phyloP scores from a whole-genome alignment of 1,140 invertebrate genomes.

The Oryzaephilus surinamensis region DNA sequence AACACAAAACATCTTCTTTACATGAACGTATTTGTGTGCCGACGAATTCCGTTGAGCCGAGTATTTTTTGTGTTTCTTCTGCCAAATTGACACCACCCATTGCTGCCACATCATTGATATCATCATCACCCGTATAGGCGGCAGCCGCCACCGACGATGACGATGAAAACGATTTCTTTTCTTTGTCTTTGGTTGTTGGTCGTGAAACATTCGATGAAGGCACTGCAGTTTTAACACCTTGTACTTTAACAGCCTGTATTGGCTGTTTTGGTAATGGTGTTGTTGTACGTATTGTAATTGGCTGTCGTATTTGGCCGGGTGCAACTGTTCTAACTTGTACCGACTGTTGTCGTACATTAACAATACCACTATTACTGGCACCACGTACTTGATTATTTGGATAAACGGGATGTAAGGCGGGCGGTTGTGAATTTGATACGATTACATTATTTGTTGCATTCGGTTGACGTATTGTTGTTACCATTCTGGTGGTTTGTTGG shows the following conservation, averaged over 20 bases:
- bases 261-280: too few species aligned
- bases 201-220: conserved; percentile 31
- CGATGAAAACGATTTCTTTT: conserved; percentile 48
- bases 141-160: too few species aligned
- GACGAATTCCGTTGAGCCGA: conserved; percentile 90
- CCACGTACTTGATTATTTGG: conserved; percentile 22
- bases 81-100: conserved; percentile 99
- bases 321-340: conserved; percentile 23
- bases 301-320: conserved; percentile 16
- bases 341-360: conserved; percentile 26
- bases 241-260: conserved; percentile 23
- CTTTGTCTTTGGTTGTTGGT: conserved; percentile 48
- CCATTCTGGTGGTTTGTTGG: conserved; percentile 31
- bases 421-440: conserved; percentile 32
- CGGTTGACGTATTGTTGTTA: conserved; percentile 34
- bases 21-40: conserved; percentile 92
- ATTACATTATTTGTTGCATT: conserved; percentile 20
- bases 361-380: conserved; percentile 15
- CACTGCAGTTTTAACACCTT: conserved; percentile 30
- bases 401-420: conserved; percentile 35
- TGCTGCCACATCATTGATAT: conserved; percentile 96
- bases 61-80: conserved; percentile 90
- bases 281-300: conserved; percentile 12
- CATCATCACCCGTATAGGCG: conserved; percentile 66
- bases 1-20: conserved; percentile 88